phyloP scores from a whole-genome alignment of 2,797 vertebrate genomes.

The Tinamus major region DNA sequence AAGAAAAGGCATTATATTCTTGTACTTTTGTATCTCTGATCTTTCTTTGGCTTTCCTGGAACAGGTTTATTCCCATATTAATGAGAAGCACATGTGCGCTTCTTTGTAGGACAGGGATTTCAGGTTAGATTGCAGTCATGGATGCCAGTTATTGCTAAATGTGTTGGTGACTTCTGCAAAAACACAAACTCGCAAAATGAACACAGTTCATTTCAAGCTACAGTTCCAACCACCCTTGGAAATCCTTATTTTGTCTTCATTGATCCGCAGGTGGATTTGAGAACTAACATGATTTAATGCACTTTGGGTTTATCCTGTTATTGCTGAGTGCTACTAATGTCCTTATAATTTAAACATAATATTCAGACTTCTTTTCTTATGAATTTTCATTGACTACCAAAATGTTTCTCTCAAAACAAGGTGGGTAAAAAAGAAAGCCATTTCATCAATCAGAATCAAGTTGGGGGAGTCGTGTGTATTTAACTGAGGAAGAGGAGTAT shows the following conservation, averaged over 20 bases:
- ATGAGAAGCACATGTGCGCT: neutral
- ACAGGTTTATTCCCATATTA: neutral
- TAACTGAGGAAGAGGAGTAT: constrained; percentile 42
- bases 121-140: rapidly evolving
- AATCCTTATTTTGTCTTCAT: neutral
- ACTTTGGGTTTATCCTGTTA: neutral
- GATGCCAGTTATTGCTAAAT: neutral
- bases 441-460: constrained; percentile 5
- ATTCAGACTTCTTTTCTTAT: neutral
- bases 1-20: neutral
- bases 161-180: neutral
- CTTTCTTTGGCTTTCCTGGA: neutral
- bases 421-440: neutral
- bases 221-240: neutral
- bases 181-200: neutral
- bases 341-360: neutral
- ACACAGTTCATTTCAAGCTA: neutral
- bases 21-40: neutral
- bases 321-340: neutral
- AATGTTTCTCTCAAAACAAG: neutral
- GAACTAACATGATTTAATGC: neutral
- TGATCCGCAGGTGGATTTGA: neutral
- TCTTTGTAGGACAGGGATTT: neutral
- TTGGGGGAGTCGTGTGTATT: constrained; percentile 14
- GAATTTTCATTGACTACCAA: neutral